phyloP scores from a whole-genome alignment of 1,140 invertebrate genomes.

The Bombyx mandarina region DNA sequence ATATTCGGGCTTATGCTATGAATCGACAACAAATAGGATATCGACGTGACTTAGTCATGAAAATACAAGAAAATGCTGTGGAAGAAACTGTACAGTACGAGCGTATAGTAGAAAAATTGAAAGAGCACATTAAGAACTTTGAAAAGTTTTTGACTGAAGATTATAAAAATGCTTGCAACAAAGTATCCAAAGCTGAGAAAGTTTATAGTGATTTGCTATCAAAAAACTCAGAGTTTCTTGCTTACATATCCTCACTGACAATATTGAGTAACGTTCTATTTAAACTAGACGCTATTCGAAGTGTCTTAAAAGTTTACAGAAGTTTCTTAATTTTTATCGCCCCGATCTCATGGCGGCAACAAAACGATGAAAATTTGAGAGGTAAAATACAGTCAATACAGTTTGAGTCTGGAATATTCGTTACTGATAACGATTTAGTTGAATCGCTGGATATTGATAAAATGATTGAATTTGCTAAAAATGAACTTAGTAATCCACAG shows the following conservation, averaged over 20 bases:
- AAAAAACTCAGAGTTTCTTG: constrained; percentile 68
- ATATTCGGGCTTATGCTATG: constrained; percentile 71
- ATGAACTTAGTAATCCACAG: constrained; percentile 53
- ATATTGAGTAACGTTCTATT: constrained; percentile 74
- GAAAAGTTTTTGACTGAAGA: constrained; percentile 76
- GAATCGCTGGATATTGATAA: constrained; percentile 55
- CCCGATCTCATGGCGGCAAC: constrained; percentile 72
- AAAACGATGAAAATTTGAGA: constrained; percentile 55
- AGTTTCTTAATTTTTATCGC: constrained; percentile 75
- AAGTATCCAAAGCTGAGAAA: constrained; percentile 67
- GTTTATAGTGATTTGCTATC: constrained; percentile 60
- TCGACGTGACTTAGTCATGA: constrained; percentile 72
- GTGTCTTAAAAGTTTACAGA: constrained; percentile 75
- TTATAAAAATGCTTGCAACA: constrained; percentile 72
- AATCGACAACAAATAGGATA: constrained; percentile 73
- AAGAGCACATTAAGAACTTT: constrained; percentile 72
- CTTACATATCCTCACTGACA: constrained; percentile 59
- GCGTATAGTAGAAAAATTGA: constrained; percentile 68
- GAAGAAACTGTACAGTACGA: constrained; percentile 71
- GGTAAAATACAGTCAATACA: constrained; percentile 40
- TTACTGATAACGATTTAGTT: constrained; percentile 50
- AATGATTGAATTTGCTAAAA: constrained; percentile 49
- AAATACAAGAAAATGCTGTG: constrained; percentile 72
- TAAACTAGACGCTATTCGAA: constrained; percentile 74
- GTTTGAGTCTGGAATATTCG: constrained; percentile 44